Conservation (phyloP, 2,797 vertebrate species). For the Loriculus beryllinus region DNA sequence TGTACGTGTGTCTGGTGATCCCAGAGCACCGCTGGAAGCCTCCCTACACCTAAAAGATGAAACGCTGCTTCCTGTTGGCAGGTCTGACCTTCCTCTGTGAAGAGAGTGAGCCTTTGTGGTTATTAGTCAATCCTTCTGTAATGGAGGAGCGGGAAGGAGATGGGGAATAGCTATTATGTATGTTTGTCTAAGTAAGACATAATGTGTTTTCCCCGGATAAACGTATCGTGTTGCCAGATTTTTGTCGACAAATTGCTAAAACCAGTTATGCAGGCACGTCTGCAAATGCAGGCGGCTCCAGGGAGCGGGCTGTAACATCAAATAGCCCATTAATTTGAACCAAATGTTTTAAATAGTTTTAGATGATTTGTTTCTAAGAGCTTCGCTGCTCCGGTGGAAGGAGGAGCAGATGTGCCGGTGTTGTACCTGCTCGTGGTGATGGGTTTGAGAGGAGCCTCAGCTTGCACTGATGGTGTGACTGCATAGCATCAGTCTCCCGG, state of each 20-base stretch:
- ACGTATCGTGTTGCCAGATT: not conserved
- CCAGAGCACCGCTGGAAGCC: not conserved
- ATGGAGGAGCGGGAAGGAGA: not conserved
- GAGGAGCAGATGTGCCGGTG: not conserved
- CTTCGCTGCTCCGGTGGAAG: not conserved
- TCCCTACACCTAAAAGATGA: not conserved
- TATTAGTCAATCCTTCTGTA: not conserved
- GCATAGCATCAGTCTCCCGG: not conserved
- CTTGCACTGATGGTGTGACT: not conserved
- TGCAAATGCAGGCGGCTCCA: not conserved
- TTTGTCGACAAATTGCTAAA: constrained; percentile 14
- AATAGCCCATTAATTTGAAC: constrained; percentile 58
- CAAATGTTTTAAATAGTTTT: constrained; percentile 26
- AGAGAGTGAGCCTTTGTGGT: not conserved
- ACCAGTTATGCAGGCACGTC: not conserved
- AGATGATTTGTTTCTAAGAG: not conserved
- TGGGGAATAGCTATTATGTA: not conserved
- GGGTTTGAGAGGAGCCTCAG: not conserved
- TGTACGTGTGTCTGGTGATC: not conserved
- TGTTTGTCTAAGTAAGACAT: not conserved
- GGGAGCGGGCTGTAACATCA: constrained; percentile 8
- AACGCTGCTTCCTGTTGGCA: rapidly evolving
- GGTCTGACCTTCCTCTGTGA: not conserved
- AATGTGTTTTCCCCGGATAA: not conserved
- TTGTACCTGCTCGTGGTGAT: rapidly evolving